Base-by-base conservation (phyloP, 2,888 invertebrate species). In the Sicus ferrugineus region DNA sequence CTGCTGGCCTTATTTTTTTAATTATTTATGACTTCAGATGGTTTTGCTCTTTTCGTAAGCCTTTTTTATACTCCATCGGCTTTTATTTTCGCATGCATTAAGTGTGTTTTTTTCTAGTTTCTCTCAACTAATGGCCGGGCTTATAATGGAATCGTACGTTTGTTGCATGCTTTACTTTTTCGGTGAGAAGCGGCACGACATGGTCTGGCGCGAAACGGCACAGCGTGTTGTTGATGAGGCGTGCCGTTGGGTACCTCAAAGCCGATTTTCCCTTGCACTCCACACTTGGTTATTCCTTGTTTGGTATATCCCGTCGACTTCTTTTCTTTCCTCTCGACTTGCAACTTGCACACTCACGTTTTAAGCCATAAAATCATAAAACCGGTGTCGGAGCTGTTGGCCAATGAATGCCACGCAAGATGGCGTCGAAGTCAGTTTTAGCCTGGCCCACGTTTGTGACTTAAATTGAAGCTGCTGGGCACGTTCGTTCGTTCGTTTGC, bases 401-500 rank as follows among this genome's bases (percentile, higher is more conserved):
- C 69, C 69, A 64, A 68, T 64, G 69, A 54, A 66, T 69, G 69
- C 58, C 59, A 58, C 54, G 31, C 68, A 63, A 52, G 63, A 64
- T 69, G 64, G 65, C 52, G 68, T 56, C 66, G 31, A 21, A 50
- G 42, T 62, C 68, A 62, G 42, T 50, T 62, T 61, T 38, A 28
- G 28, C 38, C 52, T 19, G 5, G 31, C 11, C 38, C 19, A 54
- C 66, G 19, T 42, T 42, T 28, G 64, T 30, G 30, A 50, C n/a
- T 6, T 11, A 61, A 61, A 61, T 61, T 61, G 23, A 42, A 61
- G 64, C 48, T 21, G 30, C 48, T 19, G 54, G 73, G 71, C 79
- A 79, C 80, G 80, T 79, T 75, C 73, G 54, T 67, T 73, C 77
- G 75, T 76, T 78, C 75, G 76, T 78, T 68, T n/a, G 4, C 30